Base-by-base conservation (phyloP, 2,113 vertebrate genomes). In the Nannospalax galili region DNA sequence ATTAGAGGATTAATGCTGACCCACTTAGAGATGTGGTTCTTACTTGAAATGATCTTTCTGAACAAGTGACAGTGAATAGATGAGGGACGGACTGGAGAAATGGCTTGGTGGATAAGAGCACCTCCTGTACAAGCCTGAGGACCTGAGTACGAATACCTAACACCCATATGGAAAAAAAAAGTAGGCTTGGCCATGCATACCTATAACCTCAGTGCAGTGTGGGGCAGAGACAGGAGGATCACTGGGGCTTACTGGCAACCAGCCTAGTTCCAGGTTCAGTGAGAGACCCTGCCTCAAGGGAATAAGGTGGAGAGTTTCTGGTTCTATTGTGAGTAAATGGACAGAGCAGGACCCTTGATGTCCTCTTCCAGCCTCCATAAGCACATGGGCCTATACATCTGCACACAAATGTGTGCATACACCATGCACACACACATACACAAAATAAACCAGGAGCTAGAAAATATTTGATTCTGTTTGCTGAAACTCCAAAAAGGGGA, bases 1-100 rank as follows among this genome's bases (percentile, higher is more conserved):
- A 70, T 60, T 62, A 86, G 84, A 88, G 75, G 91, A 30, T 90
- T 74, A 74, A 30, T 10, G 17, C 16, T 72, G 93, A 58, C 91
- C 72, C 58, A 15, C 58, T 89, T 90, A 84, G 95, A 88, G 56
- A 10, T 37, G 37, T 14, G 35, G 77, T 80, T 73, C 74, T 79
- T 58, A 65, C 67, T 79, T 81, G 20, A 37, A 79, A 48, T 30
- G 35, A 93, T 82, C 92, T 86, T 91, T 58, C 56, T 42, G 2
- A 65, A 89, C 92, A 79, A 75, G 70, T 48, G 28, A 89, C 40
- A n/a, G 20, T 37, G 52, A 56, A 52, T 0, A 3, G 12, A 32
- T 15, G 0, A 5, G 42, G 5, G 9, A 7, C 10, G 20, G 30
- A 19, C n/a, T 28, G 32, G 65, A 30, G 81, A 48, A 35, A 52